Base-by-base conservation (phyloP, 2,888 invertebrate genomes). In the Thymelicus lineola region DNA sequence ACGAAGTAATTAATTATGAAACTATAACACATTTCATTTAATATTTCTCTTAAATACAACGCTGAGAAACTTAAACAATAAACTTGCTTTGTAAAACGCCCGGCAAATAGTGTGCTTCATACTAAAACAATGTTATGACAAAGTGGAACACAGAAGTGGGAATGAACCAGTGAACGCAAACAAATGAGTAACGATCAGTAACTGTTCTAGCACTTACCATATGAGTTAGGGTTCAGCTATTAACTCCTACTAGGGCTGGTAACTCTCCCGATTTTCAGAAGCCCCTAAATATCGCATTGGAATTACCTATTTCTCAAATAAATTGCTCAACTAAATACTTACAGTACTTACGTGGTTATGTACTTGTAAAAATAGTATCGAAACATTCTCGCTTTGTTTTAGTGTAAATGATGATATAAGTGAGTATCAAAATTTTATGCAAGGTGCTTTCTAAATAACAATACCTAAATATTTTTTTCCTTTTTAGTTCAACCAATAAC, bases 81-180 rank as follows among this genome's bases (percentile, higher is more conserved):
- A 53, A 67, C 50, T 36, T 38, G n/a, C 48, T 66, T 48, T 20
- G 36, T 28, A 17, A 17, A 67, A 20, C 50, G 50, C 35, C 55
- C 15, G 53, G 35, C 61, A 45, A 15, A 55, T 45, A 61, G 45
- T 28, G 61, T 55, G 57, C 46, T 50, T 64, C 63, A 58, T 53
- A 42, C 69, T 69, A 69, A 58, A 63, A 69, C 69, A 69, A 69
- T 46, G 63, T 69, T 69, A 69, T 69, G 69, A 69, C 59, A 69
- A 69, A 69, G 63, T 69, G 69, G 69, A 69, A 64, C 69, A 69
- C 63, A 69, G 69, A 69, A 69, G 69, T 69, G 69, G 69, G 69
- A 69, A 69, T 69, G 69, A 69, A 69, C 69, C 63, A 69, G 69
- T 69, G 69, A 69, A 69, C 69, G 63, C 69, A 69, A 69, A 69